Conservation (phyloP, 2,888 invertebrate genomes). For the Agrochola lychnidis region DNA sequence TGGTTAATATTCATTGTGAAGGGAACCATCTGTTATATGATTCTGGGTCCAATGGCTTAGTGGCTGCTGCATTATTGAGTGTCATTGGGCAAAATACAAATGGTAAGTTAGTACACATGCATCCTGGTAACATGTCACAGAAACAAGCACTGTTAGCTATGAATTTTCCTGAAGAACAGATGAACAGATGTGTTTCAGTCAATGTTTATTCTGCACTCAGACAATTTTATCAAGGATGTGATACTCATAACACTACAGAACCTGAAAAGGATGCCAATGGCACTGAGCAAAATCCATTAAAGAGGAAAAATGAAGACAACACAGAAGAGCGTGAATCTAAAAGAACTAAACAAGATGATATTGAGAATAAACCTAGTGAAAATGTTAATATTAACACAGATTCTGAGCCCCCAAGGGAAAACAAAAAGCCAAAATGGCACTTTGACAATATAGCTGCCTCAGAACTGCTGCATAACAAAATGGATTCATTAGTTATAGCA, state of each 20-base stretch:
- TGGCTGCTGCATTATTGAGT: conserved; percentile 95
- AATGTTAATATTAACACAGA: conserved; percentile 30
- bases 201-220: conserved; percentile 94
- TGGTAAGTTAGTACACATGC: conserved; percentile 93
- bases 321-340: conserved; percentile 73
- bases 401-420: conserved; percentile 61
- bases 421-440: conserved; percentile 92
- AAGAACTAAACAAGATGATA: conserved; percentile 72
- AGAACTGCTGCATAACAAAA: conserved; percentile 91
- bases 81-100: conserved; percentile 92
- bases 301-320: conserved; percentile 76
- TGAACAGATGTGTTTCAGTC: conserved; percentile 93
- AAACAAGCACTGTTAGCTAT: conserved; percentile 95
- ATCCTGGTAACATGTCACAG: conserved; percentile 95
- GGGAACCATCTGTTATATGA: conserved; percentile 96
- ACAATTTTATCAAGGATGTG: conserved; percentile 92
- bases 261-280: conserved; percentile 60
- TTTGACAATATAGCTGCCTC: conserved; percentile 93
- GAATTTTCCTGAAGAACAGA: conserved; percentile 94
- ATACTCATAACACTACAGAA: conserved; percentile 71
- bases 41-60: conserved; percentile 96
- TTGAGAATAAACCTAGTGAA: conserved; percentile 34
- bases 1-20: conserved; percentile 94
- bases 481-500: conserved; percentile 94
- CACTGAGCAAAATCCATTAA: conserved; percentile 71